Percentiles rank a stretch among this genome's conserved stretches.
Conservation (phyloP, 2,888 invertebrate genomes). For the Diloba caeruleocephala region DNA sequence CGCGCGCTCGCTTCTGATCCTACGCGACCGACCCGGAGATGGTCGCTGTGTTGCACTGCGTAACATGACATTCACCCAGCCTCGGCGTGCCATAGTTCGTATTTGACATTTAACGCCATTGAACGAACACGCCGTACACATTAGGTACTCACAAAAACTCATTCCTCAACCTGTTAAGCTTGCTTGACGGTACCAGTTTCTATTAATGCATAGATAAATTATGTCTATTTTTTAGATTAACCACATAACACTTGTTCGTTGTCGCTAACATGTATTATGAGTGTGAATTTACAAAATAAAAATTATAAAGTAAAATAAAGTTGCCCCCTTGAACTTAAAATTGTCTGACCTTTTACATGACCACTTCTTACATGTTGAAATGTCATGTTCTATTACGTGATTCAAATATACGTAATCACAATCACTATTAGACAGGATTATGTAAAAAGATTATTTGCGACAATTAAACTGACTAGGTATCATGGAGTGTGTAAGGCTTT, state of each 20-base stretch:
- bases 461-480: conserved; percentile 38
- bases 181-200: conserved; percentile 4
- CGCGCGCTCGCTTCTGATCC: conserved; percentile 20
- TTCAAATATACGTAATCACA: conserved; percentile 52
- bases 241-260: background rate
- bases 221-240: conserved; percentile 5
- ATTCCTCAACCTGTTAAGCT: conserved; percentile 35
- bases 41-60: conserved; percentile 38
- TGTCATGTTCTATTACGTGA: conserved; percentile 57
- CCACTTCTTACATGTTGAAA: conserved; percentile 47
- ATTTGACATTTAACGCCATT: conserved; percentile 73
- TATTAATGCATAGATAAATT: conserved; percentile 3
- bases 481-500: conserved; percentile 13
- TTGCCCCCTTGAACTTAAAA: conserved; percentile 65
- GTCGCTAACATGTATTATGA: background rate
- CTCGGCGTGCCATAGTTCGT: conserved; percentile 61
- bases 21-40: conserved; percentile 47
- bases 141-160: conserved; percentile 30
- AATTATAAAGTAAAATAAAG: background rate
- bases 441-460: conserved; percentile 46
- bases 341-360: conserved; percentile 53
- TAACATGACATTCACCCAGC: conserved; percentile 64
- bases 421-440: conserved; percentile 47
- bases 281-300: background rate
- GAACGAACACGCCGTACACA: conserved; percentile 56